Conservation (phyloP, 2,113 vertebrate genomes). For the Platichthys stellatus region DNA sequence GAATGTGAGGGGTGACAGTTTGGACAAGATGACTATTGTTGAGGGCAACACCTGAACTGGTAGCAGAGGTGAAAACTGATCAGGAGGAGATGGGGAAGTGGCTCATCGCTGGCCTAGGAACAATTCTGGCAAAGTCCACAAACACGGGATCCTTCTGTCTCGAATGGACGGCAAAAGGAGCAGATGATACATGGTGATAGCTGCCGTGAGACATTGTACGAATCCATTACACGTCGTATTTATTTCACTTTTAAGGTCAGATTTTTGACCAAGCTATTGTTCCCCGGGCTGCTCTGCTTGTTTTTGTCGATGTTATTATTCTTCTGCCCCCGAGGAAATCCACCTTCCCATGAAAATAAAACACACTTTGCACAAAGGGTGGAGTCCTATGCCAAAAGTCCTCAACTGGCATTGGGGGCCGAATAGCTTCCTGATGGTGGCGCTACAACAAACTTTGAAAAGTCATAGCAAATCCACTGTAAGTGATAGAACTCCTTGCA, state of each 20-base stretch:
- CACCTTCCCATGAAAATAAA: too few relatives aligned
- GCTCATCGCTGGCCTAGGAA: conserved; percentile 42
- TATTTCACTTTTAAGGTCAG: background rate
- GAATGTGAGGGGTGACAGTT: conserved; percentile 70
- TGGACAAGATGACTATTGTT: conserved; percentile 74
- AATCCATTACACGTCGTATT: background rate
- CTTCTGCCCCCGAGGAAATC: too few relatives aligned
- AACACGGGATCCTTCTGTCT: conserved; percentile 17
- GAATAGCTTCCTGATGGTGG: too few relatives aligned
- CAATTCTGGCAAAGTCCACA: conserved; percentile 3
- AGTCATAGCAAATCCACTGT: too few relatives aligned
- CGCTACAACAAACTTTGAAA: too few relatives aligned
- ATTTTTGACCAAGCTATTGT: background rate
- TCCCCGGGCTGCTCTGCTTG: background rate
- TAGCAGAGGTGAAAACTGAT: conserved; percentile 54
- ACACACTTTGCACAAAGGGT: too few relatives aligned
- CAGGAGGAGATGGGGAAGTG: conserved; percentile 39
- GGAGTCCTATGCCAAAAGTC: too few relatives aligned
- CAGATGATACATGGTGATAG: background rate
- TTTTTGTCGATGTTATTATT: too few relatives aligned
- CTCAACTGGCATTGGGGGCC: too few relatives aligned
- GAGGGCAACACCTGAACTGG: conserved; percentile 65
- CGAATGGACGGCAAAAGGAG: background rate
- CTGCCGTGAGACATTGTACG: background rate
- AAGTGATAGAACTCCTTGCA: too few relatives aligned